A percentile compares a stretch with the other conserved stretches of the same genome.
phyloP scores from a whole-genome alignment of 2,888 invertebrate genomes.

The Resseliella maxima region DNA sequence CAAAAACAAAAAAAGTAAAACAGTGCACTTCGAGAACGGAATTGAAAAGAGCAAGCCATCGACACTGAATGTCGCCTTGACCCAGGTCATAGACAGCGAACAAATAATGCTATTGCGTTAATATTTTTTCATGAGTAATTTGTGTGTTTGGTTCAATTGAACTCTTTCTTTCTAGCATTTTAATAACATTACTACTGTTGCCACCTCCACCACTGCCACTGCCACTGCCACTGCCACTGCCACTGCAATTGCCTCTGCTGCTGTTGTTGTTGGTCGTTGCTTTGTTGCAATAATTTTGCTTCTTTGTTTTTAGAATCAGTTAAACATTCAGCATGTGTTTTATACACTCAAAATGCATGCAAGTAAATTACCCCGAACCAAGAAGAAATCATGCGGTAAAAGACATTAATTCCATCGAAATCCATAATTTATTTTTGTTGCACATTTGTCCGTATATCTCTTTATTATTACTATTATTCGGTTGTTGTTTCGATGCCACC shows the following conservation, averaged over 20 bases:
- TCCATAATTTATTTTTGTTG: conserved; percentile 47
- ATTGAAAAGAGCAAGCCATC: neutral
- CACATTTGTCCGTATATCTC: neutral
- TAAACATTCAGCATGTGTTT: neutral
- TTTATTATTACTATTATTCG: neutral
- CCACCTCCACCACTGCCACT: neutral
- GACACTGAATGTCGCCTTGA: conserved; percentile 41
- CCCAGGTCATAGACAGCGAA: conserved; percentile 44
- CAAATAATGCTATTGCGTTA: conserved; percentile 33
- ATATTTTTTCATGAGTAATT: conserved; percentile 12
- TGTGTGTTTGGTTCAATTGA: conserved; percentile 28
- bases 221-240: neutral
- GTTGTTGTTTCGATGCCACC: neutral
- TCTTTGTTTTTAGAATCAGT: conserved; percentile 20
- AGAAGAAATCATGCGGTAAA: conserved; percentile 49
- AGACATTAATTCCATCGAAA: conserved; percentile 46
- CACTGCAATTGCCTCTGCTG: too few species aligned
- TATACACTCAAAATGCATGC: neutral
- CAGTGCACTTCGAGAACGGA: neutral
- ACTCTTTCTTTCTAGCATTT: neutral
- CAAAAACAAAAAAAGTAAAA: neutral
- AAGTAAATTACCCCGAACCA: conserved; percentile 34
- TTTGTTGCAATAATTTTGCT: neutral
- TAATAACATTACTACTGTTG: neutral
- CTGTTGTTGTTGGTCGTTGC: neutral